phyloP scores from a whole-genome alignment of 2,888 invertebrate species.

The Sminthurides aquaticus region DNA sequence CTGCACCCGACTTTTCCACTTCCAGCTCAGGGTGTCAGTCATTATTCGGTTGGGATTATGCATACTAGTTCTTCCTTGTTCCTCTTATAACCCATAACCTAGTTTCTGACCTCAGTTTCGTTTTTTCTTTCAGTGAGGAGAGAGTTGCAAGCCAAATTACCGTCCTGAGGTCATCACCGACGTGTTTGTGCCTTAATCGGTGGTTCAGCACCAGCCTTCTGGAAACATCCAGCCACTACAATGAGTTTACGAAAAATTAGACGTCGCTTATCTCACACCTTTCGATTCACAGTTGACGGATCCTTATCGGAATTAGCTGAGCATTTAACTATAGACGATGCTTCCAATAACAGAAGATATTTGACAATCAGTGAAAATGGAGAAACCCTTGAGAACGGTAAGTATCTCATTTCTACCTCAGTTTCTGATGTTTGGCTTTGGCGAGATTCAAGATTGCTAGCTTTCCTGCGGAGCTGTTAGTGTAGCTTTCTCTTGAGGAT shows the following conservation, averaged over 20 bases:
- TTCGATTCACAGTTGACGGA: slow-evolving; percentile 45
- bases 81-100: no score
- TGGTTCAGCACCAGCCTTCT: not conserved
- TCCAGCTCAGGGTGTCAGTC: no score
- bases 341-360: slow-evolving; percentile 38
- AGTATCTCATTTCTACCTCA: slow-evolving; percentile 7
- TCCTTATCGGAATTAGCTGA: slow-evolving; percentile 45
- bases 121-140: not conserved
- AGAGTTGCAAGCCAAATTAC: not conserved
- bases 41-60: no score
- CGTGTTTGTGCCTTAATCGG: not conserved
- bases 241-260: slow-evolving; percentile 45
- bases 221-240: not conserved
- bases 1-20: no score
- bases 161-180: not conserved
- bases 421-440: not conserved
- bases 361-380: slow-evolving; percentile 41
- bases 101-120: no score
- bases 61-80: no score
- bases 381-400: slow-evolving; percentile 40
- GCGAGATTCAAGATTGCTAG: not conserved
- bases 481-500: no score
- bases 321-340: slow-evolving; percentile 45
- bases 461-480: no score
- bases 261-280: slow-evolving; percentile 46